Evolutionary conservation across 2,888 invertebrate species (phyloP).

Genomic region (Andrena hattorfiana): DNA sequence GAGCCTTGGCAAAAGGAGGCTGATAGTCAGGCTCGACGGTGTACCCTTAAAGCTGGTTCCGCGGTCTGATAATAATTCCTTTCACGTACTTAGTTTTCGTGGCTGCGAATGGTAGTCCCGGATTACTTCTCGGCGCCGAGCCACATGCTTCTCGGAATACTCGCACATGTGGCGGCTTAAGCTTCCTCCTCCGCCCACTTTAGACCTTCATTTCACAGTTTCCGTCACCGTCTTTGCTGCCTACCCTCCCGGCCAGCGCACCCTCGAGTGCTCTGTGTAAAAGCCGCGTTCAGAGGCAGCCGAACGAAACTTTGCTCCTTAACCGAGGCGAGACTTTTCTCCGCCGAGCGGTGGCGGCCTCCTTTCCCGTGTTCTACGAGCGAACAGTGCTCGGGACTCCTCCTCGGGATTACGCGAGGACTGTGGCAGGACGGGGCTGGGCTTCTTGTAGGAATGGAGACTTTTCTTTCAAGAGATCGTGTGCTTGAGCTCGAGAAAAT

Average conservation of each 20-base stretch:
- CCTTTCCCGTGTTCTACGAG: not conserved
- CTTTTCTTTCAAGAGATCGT: no score
- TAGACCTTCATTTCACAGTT: conserved; percentile 60
- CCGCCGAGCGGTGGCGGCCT: conserved; percentile 6
- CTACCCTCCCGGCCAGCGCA: conserved; percentile 52
- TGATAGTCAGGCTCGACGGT: conserved; percentile 33
- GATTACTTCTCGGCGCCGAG: conserved; percentile 54
- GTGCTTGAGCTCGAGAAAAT: no score
- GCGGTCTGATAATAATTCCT: conserved; percentile 64
- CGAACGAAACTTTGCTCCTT: conserved; percentile 45
- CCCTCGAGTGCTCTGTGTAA: conserved; percentile 41
- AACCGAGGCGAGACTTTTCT: conserved; percentile 43
- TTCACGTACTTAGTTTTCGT: conserved; percentile 64
- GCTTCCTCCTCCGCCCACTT: conserved; percentile 47
- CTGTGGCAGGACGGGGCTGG: no score
- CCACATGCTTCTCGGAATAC: conserved; percentile 53
- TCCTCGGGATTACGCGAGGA: conserved; percentile 5
- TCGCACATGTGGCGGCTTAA: conserved; percentile 61
- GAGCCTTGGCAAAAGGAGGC: conserved; percentile 18
- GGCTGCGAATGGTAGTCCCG: conserved; percentile 48
- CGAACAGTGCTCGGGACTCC: not conserved
- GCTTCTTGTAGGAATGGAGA: no score
- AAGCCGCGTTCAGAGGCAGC: conserved; percentile 10
- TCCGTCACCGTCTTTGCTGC: conserved; percentile 57
- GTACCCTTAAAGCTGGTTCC: conserved; percentile 41